Evolutionary conservation across 1,140 invertebrate species (phyloP).

Genomic region (Melanaphis sacchari): DNA sequence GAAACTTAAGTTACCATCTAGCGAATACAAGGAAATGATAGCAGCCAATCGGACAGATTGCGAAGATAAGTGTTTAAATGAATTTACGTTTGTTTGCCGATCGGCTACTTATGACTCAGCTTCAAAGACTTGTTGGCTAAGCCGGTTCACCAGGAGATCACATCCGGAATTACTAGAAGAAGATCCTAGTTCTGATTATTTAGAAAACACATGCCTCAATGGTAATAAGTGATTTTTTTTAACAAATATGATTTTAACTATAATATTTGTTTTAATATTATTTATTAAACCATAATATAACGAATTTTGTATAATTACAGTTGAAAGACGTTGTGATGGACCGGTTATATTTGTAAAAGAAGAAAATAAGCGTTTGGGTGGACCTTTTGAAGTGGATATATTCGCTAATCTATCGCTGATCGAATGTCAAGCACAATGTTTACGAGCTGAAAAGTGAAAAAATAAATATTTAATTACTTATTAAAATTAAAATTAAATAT

Average conservation of each 20-base stretch:
- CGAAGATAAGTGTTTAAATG: constrained; percentile 86
- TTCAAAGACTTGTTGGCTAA: constrained; percentile 78
- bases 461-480: neutral
- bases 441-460: constrained; percentile 77
- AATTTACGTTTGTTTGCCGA: constrained; percentile 86
- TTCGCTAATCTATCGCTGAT: constrained; percentile 83
- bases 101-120: constrained; percentile 83
- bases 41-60: constrained; percentile 85
- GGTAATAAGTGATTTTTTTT: constrained; percentile 67
- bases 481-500: neutral
- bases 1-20: constrained; percentile 77
- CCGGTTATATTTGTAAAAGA: constrained; percentile 86
- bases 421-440: constrained; percentile 82
- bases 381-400: constrained; percentile 85
- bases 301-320: constrained; percentile 65
- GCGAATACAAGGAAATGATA: constrained; percentile 80
- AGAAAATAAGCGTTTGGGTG: constrained; percentile 84
- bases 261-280: neutral
- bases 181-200: constrained; percentile 85
- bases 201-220: constrained; percentile 90
- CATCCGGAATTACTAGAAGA: constrained; percentile 83
- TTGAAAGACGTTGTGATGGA: constrained; percentile 83
- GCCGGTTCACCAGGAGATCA: constrained; percentile 80
- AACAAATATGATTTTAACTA: neutral
- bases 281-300: neutral